Conservation (phyloP, 2,797 vertebrate genomes). For the Brachymystax lenok region DNA sequence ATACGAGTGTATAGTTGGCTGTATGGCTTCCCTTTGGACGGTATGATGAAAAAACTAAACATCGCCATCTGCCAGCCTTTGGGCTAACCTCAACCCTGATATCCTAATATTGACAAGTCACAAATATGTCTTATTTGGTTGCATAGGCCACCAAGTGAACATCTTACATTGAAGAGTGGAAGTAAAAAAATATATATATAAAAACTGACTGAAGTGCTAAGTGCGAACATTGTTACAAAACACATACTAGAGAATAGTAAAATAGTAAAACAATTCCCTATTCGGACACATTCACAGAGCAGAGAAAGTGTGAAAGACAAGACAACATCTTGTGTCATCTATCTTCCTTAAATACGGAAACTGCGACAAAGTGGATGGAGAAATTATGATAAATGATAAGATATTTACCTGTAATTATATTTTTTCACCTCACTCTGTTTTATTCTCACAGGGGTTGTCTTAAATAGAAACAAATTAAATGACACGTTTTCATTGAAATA, state of each 20-base stretch:
- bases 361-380: constrained; percentile 98
- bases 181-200: constrained; percentile 9
- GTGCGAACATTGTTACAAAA: constrained; percentile 79
- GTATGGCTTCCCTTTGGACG: no score
- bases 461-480: constrained; percentile 61
- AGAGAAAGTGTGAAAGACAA: constrained; percentile 94
- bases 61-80: no score
- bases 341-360: constrained; percentile 99
- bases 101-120: constrained; percentile 37
- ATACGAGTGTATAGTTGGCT: no score
- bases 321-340: constrained; percentile 99
- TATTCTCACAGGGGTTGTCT: constrained; percentile 63
- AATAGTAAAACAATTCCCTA: constrained; percentile 94
- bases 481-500: constrained; percentile 70
- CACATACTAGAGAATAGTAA: constrained; percentile 88
- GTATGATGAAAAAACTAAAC: no score
- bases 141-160: constrained; percentile 1
- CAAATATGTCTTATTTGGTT: not conserved
- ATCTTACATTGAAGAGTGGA: constrained; percentile 24
- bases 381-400: constrained; percentile 99
- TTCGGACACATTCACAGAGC: constrained; percentile 99
- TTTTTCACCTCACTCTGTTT: constrained; percentile 65
- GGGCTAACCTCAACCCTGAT: no score
- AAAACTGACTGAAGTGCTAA: constrained; percentile 33
- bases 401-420: constrained; percentile 88